phyloP scores from a whole-genome alignment of 2,797 vertebrate species.

The Alectoris magna region DNA sequence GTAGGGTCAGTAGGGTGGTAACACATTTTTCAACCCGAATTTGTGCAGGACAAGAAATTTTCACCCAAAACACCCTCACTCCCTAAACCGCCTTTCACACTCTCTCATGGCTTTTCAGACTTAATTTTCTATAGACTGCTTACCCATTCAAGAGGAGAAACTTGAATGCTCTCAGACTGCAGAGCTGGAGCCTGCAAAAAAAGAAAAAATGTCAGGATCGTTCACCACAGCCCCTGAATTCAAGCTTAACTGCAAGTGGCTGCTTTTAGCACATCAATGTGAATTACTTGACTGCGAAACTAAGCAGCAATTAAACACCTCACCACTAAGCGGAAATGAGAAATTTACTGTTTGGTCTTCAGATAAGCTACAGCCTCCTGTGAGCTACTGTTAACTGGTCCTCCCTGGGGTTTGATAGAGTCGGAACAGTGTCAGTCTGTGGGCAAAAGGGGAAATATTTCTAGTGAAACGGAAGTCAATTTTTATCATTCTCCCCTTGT shows the following conservation, averaged over 20 bases:
- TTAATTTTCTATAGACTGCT: conserved; percentile 89
- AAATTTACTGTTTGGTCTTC: conserved; percentile 79
- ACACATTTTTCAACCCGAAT: conserved; percentile 25
- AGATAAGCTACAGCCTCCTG: conserved; percentile 73
- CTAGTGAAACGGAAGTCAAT: conserved; percentile 50
- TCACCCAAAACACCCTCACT: conserved; percentile 12
- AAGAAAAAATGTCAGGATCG: conserved; percentile 72
- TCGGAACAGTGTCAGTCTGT: conserved; percentile 21
- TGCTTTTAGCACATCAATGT: conserved; percentile 76
- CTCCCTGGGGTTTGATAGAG: too few species aligned
- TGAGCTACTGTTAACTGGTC: conserved; percentile 64
- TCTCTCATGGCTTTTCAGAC: conserved; percentile 79
- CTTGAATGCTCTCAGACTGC: conserved; percentile 69
- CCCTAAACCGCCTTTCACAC: conserved; percentile 80
- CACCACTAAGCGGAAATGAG: conserved; percentile 79
- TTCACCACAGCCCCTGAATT: conserved; percentile 70
- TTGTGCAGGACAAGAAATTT: conserved; percentile 8
- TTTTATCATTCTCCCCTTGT: conserved; percentile 36
- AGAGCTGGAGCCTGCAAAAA: conserved; percentile 70
- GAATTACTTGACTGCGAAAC: conserved; percentile 80
- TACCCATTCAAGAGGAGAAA: conserved; percentile 85
- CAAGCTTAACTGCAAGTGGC: conserved; percentile 77
- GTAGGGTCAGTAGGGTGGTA: background rate
- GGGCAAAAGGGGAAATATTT: conserved; percentile 51
- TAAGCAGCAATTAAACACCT: conserved; percentile 82